Conservation (phyloP, 1,140 invertebrate species). For the Orussus abietinus region DNA sequence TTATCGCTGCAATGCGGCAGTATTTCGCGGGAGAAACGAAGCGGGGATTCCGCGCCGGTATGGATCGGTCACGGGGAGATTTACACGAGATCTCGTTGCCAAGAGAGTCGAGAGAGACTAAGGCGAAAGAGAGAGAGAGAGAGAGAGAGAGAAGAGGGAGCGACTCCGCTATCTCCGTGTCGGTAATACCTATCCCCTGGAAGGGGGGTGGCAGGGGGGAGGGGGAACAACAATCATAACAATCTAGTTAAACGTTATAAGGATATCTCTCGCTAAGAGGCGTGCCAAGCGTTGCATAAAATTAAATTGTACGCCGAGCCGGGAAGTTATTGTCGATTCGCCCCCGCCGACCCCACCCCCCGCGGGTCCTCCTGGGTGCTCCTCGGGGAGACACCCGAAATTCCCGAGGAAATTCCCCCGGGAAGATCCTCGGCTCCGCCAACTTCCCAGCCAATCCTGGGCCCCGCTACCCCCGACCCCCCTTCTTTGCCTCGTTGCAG, state of each 20-base stretch:
- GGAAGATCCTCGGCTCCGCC: no score
- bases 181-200: background rate
- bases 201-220: background rate
- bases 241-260: slow-evolving; percentile 49
- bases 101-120: slow-evolving; percentile 11
- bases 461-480: no score
- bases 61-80: no score
- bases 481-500: no score
- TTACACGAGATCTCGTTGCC: slow-evolving; percentile 16
- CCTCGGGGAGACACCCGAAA: no score
- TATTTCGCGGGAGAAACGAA: slow-evolving; percentile 27
- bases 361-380: no score
- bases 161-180: slow-evolving; percentile 15
- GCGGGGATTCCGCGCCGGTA: slow-evolving; percentile 15
- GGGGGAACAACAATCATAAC: slow-evolving; percentile 47
- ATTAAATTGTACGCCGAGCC: slow-evolving; percentile 54
- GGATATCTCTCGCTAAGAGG: slow-evolving; percentile 53
- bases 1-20: slow-evolving; percentile 32
- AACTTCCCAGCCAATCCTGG: no score
- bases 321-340: slow-evolving; percentile 53
- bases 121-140: slow-evolving; percentile 8
- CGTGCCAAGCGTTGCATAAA: slow-evolving; percentile 55
- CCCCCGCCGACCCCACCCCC: slow-evolving; percentile 30
- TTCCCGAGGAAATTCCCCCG: slow-evolving; percentile 28
- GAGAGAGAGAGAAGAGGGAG: slow-evolving; percentile 6